Conservation (phyloP, 1,140 invertebrate species). For the Zaprionus davidi region DNA sequence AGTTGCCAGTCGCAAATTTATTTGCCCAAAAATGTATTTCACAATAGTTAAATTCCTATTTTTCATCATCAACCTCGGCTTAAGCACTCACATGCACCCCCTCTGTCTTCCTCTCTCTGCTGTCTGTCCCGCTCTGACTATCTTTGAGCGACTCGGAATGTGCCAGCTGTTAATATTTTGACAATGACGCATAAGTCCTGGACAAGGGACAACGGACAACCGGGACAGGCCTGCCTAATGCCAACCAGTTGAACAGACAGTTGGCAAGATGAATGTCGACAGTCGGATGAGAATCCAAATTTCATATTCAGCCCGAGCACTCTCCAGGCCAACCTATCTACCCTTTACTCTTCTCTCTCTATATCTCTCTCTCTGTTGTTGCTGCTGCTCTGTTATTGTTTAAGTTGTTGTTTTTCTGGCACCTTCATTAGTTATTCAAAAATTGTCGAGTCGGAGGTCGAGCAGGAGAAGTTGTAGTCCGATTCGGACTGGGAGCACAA, state of each 20-base stretch:
- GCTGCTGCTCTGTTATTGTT: constrained; percentile 58
- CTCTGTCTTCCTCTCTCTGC: not conserved
- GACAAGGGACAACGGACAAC: constrained; percentile 44
- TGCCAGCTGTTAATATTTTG: constrained; percentile 82
- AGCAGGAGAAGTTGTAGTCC: constrained; percentile 18
- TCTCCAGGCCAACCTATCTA: constrained; percentile 29
- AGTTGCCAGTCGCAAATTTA: constrained; percentile 39
- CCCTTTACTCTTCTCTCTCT: not conserved
- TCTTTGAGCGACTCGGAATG: constrained; percentile 51
- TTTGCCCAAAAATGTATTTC: constrained; percentile 65
- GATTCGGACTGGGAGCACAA: constrained; percentile 45
- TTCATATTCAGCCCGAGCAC: constrained; percentile 76
- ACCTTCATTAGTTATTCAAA: constrained; percentile 82
- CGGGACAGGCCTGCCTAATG: constrained; percentile 53
- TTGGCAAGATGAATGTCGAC: constrained; percentile 80
- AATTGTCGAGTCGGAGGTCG: constrained; percentile 55
- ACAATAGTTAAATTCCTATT: constrained; percentile 76
- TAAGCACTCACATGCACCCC: constrained; percentile 61
- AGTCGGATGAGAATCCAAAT: constrained; percentile 74
- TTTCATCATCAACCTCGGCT: constrained; percentile 68
- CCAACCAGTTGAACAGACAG: constrained; percentile 67
- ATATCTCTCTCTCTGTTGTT: constrained; percentile 9
- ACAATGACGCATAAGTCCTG: constrained; percentile 78
- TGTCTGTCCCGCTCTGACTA: constrained; percentile 3
- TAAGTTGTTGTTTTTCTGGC: constrained; percentile 57